phyloP scores from a whole-genome alignment of 2,888 invertebrate species.

The Stegophylla sp. region DNA sequence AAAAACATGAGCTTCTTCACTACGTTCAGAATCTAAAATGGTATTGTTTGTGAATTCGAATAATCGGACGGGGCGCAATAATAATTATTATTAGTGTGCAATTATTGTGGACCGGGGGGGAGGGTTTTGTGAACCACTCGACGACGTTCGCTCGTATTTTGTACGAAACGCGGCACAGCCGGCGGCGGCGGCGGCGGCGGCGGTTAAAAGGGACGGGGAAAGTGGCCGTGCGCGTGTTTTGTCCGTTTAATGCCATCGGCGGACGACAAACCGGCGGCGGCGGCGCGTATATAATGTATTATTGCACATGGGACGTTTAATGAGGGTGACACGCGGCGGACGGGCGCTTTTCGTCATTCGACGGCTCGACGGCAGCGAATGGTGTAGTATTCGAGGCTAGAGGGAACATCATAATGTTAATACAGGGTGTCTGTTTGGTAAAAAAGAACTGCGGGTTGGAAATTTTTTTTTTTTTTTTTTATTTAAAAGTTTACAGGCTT shows the following conservation, averaged over 20 bases:
- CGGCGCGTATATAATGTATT: slow-evolving; percentile 49
- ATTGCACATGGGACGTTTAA: slow-evolving; percentile 46
- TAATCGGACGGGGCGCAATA: too few relatives aligned
- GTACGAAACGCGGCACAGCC: too few relatives aligned
- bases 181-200: not conserved
- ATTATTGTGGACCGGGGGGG: too few relatives aligned
- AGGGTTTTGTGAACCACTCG: too few relatives aligned
- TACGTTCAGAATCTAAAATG: too few relatives aligned
- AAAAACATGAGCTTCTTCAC: too few relatives aligned
- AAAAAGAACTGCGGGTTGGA: not conserved
- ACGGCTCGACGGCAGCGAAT: slow-evolving; percentile 17
- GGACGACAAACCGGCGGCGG: slow-evolving; percentile 17
- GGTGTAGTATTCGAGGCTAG: too few relatives aligned
- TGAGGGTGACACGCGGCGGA: slow-evolving; percentile 36
- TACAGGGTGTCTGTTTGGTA: not conserved
- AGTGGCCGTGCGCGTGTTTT: not conserved
- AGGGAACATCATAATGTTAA: too few relatives aligned
- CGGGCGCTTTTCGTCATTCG: not conserved
- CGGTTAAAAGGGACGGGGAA: not conserved
- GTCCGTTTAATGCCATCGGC: slow-evolving; percentile 16
- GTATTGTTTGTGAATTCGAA: too few relatives aligned
- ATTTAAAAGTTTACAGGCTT: not conserved
- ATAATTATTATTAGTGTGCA: too few relatives aligned
- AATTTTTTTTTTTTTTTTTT: not conserved
- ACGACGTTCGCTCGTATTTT: too few relatives aligned